Base-by-base conservation (phyloP, 2,113 vertebrate genomes). In the Balaeniceps rex region DNA sequence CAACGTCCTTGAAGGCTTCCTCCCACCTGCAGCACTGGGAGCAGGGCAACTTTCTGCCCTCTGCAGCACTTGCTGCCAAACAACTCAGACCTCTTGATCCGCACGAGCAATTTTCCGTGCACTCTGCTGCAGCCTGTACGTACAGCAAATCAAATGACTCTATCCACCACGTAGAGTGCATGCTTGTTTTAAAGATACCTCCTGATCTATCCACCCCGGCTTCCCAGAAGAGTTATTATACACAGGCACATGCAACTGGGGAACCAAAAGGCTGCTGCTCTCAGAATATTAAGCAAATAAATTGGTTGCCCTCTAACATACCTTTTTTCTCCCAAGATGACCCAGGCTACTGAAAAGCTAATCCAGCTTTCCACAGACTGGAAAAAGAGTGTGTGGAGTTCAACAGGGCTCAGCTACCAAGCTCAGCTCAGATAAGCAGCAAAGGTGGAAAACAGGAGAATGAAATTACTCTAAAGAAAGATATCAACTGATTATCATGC, bases 261-360 rank as follows among this genome's bases (percentile, higher is more conserved):
- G 90, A 94, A 90, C 81, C 61, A 57, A 84, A 85, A 90, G 71
- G 91, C 89, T 95, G 77, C 69, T 93, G 85, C 85, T 97, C 68
- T 66, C 55, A 9, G 97, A 97, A 97, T 93, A 93, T 81, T 90
- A 93, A 97, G 86, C 72, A 95, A 97, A 93, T 92, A 95, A 95
- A 97, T 95, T 92, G 95, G 87, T 69, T 95, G 90, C 85, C 92
- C 93, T 96, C 95, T 89, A 92, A 89, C 68, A 71, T 36, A 83
- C 42, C 58, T 82, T 52, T 85, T 79, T 83, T 86, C 84, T 91
- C 93, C 78, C 87, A 51, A 18, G 87, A 83, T 55, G 79, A 94
- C 71, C 91, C 91, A 63, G 33, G 78, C 46, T 68, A 23, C 82
- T 61, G 89, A 82, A 88, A 93, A 97, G 85, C 60, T 92, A 95